Evolutionary conservation across 2,113 vertebrate species (phyloP).

Genomic region (Pteronura brasiliensis): DNA sequence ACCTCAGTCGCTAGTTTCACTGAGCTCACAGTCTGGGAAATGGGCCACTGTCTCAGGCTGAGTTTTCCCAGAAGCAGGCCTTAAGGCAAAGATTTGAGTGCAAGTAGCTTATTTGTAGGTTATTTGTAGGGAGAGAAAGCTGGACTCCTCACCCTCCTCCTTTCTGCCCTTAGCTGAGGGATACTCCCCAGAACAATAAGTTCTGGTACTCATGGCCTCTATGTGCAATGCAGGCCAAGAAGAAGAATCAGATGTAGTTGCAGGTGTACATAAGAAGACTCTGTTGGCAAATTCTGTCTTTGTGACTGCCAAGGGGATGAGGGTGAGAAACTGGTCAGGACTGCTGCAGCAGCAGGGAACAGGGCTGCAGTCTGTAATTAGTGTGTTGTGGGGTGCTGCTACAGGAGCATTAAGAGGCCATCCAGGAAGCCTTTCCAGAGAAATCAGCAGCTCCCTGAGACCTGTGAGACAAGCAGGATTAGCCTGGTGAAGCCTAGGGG

Average conservation of each 20-base stretch:
- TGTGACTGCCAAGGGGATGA: neutral
- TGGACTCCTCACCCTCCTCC: neutral
- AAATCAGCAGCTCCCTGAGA: neutral
- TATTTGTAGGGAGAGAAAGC: neutral
- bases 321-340: neutral
- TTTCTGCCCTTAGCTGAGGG: neutral
- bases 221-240: neutral
- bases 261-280: neutral
- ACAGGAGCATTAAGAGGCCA: neutral
- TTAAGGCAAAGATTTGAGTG: neutral
- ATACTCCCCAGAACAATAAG: neutral
- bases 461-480: neutral
- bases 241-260: neutral
- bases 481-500: neutral
- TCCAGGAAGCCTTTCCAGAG: neutral
- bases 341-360: neutral
- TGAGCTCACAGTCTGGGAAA: neutral
- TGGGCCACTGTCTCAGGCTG: neutral
- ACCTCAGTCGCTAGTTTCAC: neutral
- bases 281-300: neutral
- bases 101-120: neutral
- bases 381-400: neutral
- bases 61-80: neutral
- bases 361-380: neutral
- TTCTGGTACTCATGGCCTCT: neutral